Evolutionary conservation across 2,888 invertebrate genomes (phyloP).

Genomic region (Sphinx pinastri): DNA sequence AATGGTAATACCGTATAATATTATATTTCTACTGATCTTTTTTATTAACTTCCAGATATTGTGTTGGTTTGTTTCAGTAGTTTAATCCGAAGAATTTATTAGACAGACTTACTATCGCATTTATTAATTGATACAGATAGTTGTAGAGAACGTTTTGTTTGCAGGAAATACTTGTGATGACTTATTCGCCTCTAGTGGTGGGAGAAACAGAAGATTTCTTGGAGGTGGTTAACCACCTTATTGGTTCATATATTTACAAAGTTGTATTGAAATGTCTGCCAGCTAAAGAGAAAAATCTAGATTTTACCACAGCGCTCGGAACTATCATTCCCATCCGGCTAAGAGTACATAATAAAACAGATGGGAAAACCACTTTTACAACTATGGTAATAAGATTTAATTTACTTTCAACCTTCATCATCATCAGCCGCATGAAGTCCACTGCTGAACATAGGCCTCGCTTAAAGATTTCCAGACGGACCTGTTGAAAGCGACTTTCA

Average conservation of each 20-base stretch:
- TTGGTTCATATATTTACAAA: conserved; percentile 66
- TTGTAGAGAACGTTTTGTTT: conserved; percentile 33
- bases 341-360: conserved; percentile 67
- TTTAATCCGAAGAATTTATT: no score
- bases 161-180: conserved; percentile 60
- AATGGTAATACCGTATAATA: no score
- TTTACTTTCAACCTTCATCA: background rate
- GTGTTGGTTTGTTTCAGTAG: no score
- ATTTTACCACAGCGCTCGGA: conserved; percentile 62
- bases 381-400: conserved; percentile 50
- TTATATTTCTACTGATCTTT: no score
- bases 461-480: no score
- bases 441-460: no score
- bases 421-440: no score
- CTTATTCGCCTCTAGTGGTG: conserved; percentile 71
- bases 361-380: conserved; percentile 56
- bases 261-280: conserved; percentile 67
- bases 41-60: no score
- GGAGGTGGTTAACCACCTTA: conserved; percentile 61
- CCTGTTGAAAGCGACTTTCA: background rate
- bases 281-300: conserved; percentile 68
- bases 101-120: no score
- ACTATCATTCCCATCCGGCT: conserved; percentile 62
- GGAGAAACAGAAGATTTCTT: conserved; percentile 62
- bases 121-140: no score